Percentiles rank a stretch among this genome's conserved stretches.
Conservation (phyloP, 37 sponge, comb jelly and placozoan species). For the Beroe forskalii region DNA sequence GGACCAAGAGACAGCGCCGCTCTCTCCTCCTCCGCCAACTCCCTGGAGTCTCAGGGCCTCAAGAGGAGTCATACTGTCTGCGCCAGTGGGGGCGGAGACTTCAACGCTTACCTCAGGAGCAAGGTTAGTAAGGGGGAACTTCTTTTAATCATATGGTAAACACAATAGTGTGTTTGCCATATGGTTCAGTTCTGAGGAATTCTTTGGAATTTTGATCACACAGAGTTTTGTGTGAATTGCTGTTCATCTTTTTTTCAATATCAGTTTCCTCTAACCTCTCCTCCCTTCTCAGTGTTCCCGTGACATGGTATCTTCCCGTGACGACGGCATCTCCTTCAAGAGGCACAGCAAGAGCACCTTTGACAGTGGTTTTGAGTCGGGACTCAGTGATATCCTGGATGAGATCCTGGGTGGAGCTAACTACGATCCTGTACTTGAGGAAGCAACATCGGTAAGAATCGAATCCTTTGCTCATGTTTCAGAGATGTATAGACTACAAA, state of each 20-base stretch:
- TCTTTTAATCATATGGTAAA: too few species aligned
- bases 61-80: conserved; percentile 1
- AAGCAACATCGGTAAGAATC: too few species aligned
- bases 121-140: too few species aligned
- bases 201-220: too few species aligned
- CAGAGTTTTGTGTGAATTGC: too few species aligned
- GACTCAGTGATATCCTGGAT: conserved; percentile 29
- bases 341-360: conserved; percentile 49
- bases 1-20: too few species aligned
- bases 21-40: conserved; percentile 9
- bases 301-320: neutral
- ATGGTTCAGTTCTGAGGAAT: too few species aligned
- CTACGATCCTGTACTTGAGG: conserved; percentile 12
- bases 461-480: too few species aligned
- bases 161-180: too few species aligned
- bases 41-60: neutral
- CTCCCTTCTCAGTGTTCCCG: conserved; percentile 7
- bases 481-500: too few species aligned
- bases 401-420: neutral
- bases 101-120: neutral
- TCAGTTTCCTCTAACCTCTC: too few species aligned
- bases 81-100: conserved; percentile 21
- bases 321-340: conserved; percentile 14
- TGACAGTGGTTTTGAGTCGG: conserved; percentile 44
- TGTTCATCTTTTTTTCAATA: too few species aligned